Conservation (phyloP, 2,113 vertebrate genomes). For the Globicephala melas region DNA sequence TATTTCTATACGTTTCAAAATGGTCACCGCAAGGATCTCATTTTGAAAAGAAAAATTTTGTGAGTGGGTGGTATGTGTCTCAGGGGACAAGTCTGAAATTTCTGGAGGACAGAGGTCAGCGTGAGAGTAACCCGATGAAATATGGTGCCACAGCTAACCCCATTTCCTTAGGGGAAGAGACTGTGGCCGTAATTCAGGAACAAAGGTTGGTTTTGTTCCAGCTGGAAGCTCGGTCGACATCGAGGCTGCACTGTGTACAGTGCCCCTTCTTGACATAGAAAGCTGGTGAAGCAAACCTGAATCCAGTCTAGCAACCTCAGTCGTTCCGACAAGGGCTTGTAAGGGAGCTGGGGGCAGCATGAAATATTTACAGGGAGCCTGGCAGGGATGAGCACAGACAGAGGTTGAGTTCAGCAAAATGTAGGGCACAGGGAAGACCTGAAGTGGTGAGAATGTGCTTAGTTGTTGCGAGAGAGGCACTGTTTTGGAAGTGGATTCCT, state of each 20-base stretch:
- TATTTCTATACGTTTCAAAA: background rate
- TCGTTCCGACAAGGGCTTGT: conserved; percentile 15
- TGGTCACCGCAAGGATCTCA: background rate
- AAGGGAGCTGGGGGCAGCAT: background rate
- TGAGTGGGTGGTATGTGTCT: background rate
- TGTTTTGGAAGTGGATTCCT: background rate
- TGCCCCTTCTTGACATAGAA: background rate
- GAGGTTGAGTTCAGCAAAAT: conserved; percentile 8
- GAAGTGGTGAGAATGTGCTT: background rate
- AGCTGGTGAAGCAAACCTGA: conserved; percentile 31
- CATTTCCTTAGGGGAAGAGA: background rate
- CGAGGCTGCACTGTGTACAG: fast-evolving
- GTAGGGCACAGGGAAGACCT: background rate
- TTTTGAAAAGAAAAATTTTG: background rate
- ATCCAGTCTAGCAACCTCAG: background rate
- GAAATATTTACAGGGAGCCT: conserved; percentile 57
- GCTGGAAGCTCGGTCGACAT: background rate
- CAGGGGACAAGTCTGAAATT: background rate
- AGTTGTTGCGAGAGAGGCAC: background rate
- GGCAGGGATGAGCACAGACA: background rate
- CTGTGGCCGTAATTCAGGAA: background rate
- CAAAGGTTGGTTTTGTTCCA: background rate
- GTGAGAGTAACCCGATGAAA: background rate
- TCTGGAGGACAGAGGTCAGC: background rate
- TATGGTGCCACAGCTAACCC: background rate